Base-by-base conservation (phyloP, 2,888 invertebrate genomes). In the Cataglyphis altisquamis region DNA sequence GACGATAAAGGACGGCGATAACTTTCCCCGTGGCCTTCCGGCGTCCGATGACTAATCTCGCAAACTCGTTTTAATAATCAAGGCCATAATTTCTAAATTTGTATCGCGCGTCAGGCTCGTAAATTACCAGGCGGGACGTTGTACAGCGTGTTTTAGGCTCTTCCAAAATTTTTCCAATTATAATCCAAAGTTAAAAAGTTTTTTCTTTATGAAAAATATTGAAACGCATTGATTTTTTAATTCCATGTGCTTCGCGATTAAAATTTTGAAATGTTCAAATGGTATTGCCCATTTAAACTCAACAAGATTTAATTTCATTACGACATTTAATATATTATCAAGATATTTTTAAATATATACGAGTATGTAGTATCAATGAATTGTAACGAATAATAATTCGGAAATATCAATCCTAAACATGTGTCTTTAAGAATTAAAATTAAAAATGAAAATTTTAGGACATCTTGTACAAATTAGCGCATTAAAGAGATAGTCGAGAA, bases 1-100 rank as follows among this genome's bases (percentile, higher is more conserved):
- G 25, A 73, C 78, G 88, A 87, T 87, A 87, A 85, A 41, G 48
- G 57, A 2, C 18, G 68, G 62, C 63, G 62, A 60, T 70, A 73
- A 83, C 82, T 75, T 77, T 55, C 29, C 82, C 45, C 73, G 77
- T 52, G 55, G 66, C 74, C 78, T 85, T 83, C 83, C 72, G 41
- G 32, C 36, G 55, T 6, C 48, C n/a, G 3, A 0, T 32, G 21
- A 78, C 78, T 84, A 72, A 89, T 82, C 80, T 70, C 29, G 72
- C 68, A n/a, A 77, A 84, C 84, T 82, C 85, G 73, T 81, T 88
- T 81, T 66, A 52, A 66, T 45, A 77, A 85, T 73, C 78, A 60
- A 72, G 48, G 57, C 9, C 41, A 12, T 52, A 66, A 75, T 52
- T 66, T 66, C 52, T 48, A 75, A 75, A 74, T 74, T 63, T 74